Percentiles rank a stretch among this genome's conserved stretches.
These are phyloP conservation scores for Tamias sibiricus DNA, from an alignment of 2,113 vertebrate genomes.

Conservation along the genomic window DNA sequence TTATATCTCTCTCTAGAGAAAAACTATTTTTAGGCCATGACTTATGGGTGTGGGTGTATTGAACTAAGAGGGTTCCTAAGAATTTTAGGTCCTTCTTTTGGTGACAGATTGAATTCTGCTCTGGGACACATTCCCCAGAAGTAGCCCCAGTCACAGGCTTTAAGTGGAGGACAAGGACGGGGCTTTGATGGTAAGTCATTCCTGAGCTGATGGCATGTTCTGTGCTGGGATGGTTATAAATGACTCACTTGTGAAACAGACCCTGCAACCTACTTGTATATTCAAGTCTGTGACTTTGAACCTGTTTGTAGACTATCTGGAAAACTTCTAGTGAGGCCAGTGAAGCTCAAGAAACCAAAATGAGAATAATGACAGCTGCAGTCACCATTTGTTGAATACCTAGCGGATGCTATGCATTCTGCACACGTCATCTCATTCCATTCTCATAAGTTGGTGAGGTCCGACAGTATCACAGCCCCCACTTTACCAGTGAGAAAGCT, in stretches of 20 bases:
- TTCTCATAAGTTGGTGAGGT: background rate
- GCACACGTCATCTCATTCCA: background rate
- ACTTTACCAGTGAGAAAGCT: background rate
- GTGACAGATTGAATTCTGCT: background rate
- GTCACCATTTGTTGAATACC: background rate
- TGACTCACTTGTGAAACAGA: background rate
- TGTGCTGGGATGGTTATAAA: background rate
- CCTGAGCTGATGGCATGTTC: background rate
- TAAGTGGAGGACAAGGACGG: background rate
- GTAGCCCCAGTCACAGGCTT: background rate
- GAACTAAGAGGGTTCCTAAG: background rate
- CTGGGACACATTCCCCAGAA: background rate
- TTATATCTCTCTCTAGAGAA: background rate
- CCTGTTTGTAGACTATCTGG: background rate
- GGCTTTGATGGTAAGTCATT: background rate
- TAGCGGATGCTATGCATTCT: background rate
- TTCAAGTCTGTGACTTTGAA: background rate
- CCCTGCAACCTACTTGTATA: background rate
- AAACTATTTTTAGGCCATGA: conserved; percentile 26
- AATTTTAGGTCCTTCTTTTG: background rate
- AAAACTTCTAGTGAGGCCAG: background rate
- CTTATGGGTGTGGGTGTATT: background rate
- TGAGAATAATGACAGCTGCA: background rate
- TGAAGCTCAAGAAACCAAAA: background rate
- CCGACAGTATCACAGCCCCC: background rate